Conservation (phyloP, 2,797 vertebrate species). For the Cirrhinus molitorella region DNA sequence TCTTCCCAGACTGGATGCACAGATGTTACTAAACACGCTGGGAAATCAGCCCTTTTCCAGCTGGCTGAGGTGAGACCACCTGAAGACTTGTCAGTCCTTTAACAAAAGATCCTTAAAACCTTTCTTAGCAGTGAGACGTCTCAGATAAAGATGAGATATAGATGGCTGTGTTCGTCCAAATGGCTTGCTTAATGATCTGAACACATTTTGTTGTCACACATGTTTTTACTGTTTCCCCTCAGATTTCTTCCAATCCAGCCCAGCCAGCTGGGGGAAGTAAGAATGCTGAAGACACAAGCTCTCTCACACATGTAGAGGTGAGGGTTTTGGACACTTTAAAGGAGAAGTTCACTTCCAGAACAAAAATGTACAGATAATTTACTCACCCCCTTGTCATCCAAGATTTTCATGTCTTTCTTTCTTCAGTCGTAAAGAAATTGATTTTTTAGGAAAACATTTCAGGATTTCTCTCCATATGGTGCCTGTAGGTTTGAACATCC, state of each 20-base stretch:
- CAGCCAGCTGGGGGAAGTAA: conserved; percentile 71
- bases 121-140: conserved; percentile 16
- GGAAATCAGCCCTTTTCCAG: conserved; percentile 85
- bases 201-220: neutral
- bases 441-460: too few species aligned
- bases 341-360: too few species aligned
- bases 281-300: conserved; percentile 68
- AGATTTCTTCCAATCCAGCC: conserved; percentile 81
- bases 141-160: neutral
- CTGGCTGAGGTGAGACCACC: conserved; percentile 82
- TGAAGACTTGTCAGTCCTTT: conserved; percentile 8
- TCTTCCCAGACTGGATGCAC: conserved; percentile 77
- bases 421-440: too few species aligned
- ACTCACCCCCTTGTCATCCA: too few species aligned
- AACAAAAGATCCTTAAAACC: conserved; percentile 29
- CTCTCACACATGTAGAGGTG: conserved; percentile 73
- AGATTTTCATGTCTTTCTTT: too few species aligned
- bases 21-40: conserved; percentile 81
- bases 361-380: too few species aligned
- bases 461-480: too few species aligned
- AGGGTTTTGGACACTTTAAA: conserved; percentile 23
- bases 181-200: conserved; percentile 11
- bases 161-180: neutral
- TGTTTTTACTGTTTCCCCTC: conserved; percentile 33
- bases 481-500: too few species aligned